Conservation (phyloP, 2,113 vertebrate species). For the Baryphthengus martii region DNA sequence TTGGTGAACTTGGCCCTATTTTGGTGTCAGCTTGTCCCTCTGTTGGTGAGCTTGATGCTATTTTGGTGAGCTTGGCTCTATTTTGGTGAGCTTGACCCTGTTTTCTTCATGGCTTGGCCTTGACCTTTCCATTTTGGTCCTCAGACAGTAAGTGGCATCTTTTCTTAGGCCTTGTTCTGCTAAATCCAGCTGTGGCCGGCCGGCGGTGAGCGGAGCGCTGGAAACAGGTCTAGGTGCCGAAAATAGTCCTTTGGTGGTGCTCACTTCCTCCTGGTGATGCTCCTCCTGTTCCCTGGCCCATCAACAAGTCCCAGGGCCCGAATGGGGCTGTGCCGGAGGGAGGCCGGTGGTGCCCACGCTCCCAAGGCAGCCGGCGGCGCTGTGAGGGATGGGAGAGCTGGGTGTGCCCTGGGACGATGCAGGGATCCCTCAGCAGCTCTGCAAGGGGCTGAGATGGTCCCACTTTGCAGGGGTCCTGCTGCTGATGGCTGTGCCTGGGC, state of each 20-base stretch:
- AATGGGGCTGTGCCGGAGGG: neutral
- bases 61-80: neutral
- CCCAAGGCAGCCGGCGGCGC: fast-evolving
- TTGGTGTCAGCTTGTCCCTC: neutral
- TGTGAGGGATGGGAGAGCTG: too few relatives aligned
- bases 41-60: neutral
- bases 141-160: neutral
- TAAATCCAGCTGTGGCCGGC: neutral
- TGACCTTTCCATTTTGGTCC: neutral
- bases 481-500: neutral
- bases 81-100: neutral
- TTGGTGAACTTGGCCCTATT: neutral
- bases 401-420: neutral
- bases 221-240: neutral
- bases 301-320: neutral
- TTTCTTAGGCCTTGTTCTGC: neutral
- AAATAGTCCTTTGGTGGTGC: neutral
- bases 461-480: fast-evolving
- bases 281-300: neutral
- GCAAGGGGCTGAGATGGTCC: neutral
- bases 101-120: neutral
- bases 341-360: fast-evolving
- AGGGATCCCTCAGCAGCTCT: neutral
- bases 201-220: neutral
- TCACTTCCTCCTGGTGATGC: neutral